These are phyloP conservation scores for Enteromius viviparus DNA, from an alignment of 2,797 vertebrate genomes.

Conservation along the genomic window DNA sequence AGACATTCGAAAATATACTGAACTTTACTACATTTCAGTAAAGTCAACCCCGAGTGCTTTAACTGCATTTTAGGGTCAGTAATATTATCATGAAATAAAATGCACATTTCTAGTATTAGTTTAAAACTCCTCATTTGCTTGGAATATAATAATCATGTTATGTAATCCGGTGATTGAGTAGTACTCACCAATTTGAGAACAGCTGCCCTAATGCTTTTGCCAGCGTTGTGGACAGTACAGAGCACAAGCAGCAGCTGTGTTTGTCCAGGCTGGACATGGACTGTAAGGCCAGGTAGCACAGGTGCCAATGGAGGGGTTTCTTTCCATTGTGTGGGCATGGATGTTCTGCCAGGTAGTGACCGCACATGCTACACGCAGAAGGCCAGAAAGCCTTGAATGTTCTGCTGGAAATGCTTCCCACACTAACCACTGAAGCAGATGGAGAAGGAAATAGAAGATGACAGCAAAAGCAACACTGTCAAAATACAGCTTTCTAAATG, in stretches of 20 bases:
- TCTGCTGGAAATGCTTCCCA: conserved; percentile 63
- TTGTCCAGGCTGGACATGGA: conserved; percentile 69
- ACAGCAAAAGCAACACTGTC: background rate
- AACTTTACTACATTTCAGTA: background rate
- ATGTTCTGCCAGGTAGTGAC: conserved; percentile 76
- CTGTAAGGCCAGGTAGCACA: conserved; percentile 69
- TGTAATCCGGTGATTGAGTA: background rate
- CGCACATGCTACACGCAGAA: conserved; percentile 74
- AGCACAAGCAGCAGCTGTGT: conserved; percentile 38
- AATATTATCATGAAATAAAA: background rate
- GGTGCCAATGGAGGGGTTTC: conserved; percentile 72
- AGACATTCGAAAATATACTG: background rate
- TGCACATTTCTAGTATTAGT: background rate
- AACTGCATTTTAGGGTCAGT: background rate
- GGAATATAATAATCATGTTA: background rate
- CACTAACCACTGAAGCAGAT: conserved; percentile 49
- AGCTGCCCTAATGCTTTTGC: background rate
- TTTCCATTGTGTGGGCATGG: conserved; percentile 77
- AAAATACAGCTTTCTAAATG: background rate
- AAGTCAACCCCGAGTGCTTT: background rate
- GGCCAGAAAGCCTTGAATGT: conserved; percentile 70
- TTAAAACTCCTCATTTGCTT: background rate
- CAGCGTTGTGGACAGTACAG: background rate
- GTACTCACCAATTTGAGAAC: background rate
- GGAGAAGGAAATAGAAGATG: background rate